These are phyloP conservation scores for Ophion ventricosus DNA, from an alignment of 2,888 invertebrate species.

Conservation along the genomic window DNA sequence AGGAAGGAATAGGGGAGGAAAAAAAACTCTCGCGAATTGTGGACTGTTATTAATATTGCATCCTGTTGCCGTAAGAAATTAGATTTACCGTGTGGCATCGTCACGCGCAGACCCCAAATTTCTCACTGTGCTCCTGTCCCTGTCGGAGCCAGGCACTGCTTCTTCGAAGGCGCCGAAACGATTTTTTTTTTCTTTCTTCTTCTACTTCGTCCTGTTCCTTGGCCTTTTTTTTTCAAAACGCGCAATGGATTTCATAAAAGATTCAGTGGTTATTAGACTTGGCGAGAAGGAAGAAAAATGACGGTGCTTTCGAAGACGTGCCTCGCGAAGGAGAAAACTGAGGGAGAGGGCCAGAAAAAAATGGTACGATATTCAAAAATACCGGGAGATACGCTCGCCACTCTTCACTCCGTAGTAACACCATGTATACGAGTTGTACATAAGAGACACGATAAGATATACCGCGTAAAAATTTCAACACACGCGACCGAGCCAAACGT, in stretches of 20 bases:
- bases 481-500: slow-evolving; percentile 31
- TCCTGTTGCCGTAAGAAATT: slow-evolving; percentile 75
- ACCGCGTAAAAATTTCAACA: slow-evolving; percentile 45
- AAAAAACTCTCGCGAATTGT: slow-evolving; percentile 70
- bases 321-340: slow-evolving; percentile 9
- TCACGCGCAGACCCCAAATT: slow-evolving; percentile 41
- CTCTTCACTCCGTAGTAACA: slow-evolving; percentile 42
- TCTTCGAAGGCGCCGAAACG: slow-evolving; percentile 35
- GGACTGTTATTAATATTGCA: slow-evolving; percentile 76
- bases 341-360: neutral
- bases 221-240: slow-evolving; percentile 65
- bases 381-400: slow-evolving; percentile 23
- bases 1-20: slow-evolving; percentile 11
- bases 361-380: slow-evolving; percentile 40
- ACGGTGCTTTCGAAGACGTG: slow-evolving; percentile 67
- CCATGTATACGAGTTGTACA: slow-evolving; percentile 12
- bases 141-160: slow-evolving; percentile 43
- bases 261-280: slow-evolving; percentile 77
- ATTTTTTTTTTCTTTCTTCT: slow-evolving; percentile 41
- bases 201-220: neutral
- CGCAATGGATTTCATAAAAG: slow-evolving; percentile 74
- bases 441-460: slow-evolving; percentile 19
- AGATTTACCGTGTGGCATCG: slow-evolving; percentile 70
- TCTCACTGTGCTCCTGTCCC: slow-evolving; percentile 35
- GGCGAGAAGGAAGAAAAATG: slow-evolving; percentile 69